Evolutionary conservation across 2,113 vertebrate genomes (phyloP).

Genomic region (Arizona elegans): DNA sequence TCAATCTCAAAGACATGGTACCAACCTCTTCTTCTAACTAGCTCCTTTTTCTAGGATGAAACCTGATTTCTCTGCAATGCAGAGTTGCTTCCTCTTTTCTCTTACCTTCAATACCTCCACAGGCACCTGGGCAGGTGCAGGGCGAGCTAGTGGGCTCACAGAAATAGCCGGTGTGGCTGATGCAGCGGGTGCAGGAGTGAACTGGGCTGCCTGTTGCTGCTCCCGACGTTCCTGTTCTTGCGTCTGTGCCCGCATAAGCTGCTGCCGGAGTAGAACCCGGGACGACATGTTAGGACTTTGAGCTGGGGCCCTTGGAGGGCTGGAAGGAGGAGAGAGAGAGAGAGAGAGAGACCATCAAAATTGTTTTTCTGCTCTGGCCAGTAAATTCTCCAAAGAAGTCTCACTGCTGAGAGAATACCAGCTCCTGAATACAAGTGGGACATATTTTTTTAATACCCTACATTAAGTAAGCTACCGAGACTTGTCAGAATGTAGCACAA

Average conservation of each 20-base stretch:
- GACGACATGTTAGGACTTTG: conserved; percentile 70
- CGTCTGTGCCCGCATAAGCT: conserved; percentile 87
- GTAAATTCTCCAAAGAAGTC: not conserved
- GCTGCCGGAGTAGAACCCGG: conserved; percentile 80
- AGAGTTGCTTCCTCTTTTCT: not conserved
- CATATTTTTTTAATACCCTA: not conserved
- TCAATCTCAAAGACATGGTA: not conserved
- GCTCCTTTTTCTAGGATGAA: not conserved
- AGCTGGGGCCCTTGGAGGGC: conserved; percentile 29
- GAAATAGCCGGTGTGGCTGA: conserved; percentile 81
- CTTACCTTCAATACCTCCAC: conserved; percentile 86
- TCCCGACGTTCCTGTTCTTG: conserved; percentile 85
- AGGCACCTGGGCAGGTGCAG: conserved; percentile 82
- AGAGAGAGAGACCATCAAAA: not conserved
- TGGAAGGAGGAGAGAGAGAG: not conserved
- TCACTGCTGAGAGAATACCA: not conserved
- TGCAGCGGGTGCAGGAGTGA: conserved; percentile 59
- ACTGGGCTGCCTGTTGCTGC: conserved; percentile 75
- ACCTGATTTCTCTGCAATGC: not conserved
- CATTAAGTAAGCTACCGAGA: not conserved
- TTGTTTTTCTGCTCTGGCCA: not conserved
- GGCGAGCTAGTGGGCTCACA: conserved; percentile 69
- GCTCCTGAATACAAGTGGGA: not conserved
- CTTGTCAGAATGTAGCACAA: not conserved
- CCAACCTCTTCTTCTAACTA: not conserved